Base-by-base conservation (phyloP, 2,888 invertebrate species). In the Trichopria drosophilae region DNA sequence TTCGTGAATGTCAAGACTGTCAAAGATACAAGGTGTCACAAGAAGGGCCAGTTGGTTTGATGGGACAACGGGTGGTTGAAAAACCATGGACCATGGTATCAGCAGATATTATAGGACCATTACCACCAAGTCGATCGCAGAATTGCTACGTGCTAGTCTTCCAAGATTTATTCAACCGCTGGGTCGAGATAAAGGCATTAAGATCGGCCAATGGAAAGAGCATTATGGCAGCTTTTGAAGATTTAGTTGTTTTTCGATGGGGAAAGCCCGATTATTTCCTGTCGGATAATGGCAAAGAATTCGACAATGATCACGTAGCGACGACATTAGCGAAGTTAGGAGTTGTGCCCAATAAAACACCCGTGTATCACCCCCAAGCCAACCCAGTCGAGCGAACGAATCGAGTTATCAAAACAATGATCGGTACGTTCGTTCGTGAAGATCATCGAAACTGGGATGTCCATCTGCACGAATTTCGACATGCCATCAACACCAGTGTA, bases 251-350 rank as follows among this genome's bases (percentile, higher is more conserved):
- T 18, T 43, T 48, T 2, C 29, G 46, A 0, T 64, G 52, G 47
- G 65, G 63, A 2, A 43, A 37, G 4, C 63, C 60, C 0, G 26
- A 49, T 13, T 37, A 35, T 7, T 16, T 64, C 1, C 22, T 64
- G 0, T 52, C 48, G 3, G 65, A 66, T 32, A 63, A 63, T 36
- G 63, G 63, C 0, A 54, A 54, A 1, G 57, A 63, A 24, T 63
- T 59, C 31, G 50, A n/a, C n/a, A n/a, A n/a, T n/a, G n/a, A n/a
- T n/a, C n/a, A n/a, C n/a, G n/a, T n/a, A n/a, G n/a, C n/a, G n/a
- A n/a, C n/a, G n/a, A n/a, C n/a, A n/a, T n/a, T n/a, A n/a, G n/a
- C n/a, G n/a, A n/a, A n/a, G n/a, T n/a, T n/a, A n/a, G n/a, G n/a
- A n/a, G n/a, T n/a, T n/a, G n/a, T n/a, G n/a, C n/a, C n/a, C n/a